Evolutionary conservation across 1,140 invertebrate genomes (phyloP).

Genomic region (Lordiphosa collinella): DNA sequence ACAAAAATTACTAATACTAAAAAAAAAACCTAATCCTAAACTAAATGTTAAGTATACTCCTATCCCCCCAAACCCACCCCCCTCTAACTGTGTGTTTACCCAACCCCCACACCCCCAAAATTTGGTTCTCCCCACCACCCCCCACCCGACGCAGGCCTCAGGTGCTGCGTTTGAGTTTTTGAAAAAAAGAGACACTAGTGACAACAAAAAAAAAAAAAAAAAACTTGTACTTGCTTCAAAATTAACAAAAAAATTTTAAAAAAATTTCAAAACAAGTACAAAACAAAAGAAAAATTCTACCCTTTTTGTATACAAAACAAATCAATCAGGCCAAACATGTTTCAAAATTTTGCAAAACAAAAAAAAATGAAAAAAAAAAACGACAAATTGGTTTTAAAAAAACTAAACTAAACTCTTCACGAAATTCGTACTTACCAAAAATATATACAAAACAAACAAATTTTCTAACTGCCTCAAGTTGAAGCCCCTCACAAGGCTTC

Average conservation of each 20-base stretch:
- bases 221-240: constrained; percentile 47
- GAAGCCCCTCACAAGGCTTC: neutral
- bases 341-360: constrained; percentile 77
- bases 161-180: constrained; percentile 73
- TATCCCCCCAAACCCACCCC: neutral
- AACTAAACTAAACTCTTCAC: constrained; percentile 32
- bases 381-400: constrained; percentile 43
- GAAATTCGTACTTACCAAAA: constrained; percentile 24
- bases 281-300: constrained; percentile 34
- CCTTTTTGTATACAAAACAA: constrained; percentile 72
- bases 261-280: constrained; percentile 39
- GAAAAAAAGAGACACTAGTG: constrained; percentile 80
- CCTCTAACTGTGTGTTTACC: neutral
- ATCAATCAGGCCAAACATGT: constrained; percentile 80
- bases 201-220: constrained; percentile 62
- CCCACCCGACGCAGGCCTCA: constrained; percentile 51
- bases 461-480: neutral
- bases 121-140: constrained; percentile 6
- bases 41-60: constrained; percentile 14
- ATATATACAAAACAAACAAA: neutral
- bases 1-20: too few species aligned
- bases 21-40: too few species aligned
- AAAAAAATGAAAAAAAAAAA: constrained; percentile 28
- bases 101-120: too few species aligned
- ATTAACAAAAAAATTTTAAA: constrained; percentile 32